Evolutionary conservation across 2,113 vertebrate species (phyloP).

Genomic region (Spizaetus ornatus): DNA sequence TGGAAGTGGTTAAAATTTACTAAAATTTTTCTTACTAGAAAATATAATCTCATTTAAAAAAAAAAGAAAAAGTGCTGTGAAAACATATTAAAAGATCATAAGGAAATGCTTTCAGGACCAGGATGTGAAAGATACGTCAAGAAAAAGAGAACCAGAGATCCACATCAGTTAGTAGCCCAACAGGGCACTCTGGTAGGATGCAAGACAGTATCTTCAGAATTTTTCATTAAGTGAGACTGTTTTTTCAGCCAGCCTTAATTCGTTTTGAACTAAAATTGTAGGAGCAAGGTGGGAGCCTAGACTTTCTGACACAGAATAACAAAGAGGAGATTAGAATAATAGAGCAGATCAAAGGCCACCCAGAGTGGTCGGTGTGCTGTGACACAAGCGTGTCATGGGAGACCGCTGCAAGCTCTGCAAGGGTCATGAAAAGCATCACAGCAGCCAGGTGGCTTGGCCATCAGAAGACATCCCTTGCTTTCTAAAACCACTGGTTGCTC

Average conservation of each 20-base stretch:
- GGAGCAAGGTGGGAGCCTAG: background rate
- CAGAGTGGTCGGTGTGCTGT: background rate
- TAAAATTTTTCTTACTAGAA: background rate
- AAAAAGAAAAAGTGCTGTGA: background rate
- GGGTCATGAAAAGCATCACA: background rate
- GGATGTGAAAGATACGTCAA: background rate
- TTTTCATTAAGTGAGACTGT: background rate
- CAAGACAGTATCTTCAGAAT: background rate
- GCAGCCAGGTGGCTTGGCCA: background rate
- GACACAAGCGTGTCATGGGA: background rate
- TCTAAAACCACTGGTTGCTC: background rate
- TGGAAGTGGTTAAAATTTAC: background rate
- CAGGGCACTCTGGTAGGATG: background rate
- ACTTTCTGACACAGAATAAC: background rate
- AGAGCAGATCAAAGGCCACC: background rate
- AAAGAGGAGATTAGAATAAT: background rate
- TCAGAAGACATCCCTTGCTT: background rate
- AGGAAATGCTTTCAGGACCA: background rate
- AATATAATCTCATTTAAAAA: background rate
- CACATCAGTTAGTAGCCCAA: background rate
- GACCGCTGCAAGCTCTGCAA: background rate
- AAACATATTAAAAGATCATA: background rate
- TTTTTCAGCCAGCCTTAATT: background rate
- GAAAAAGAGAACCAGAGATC: background rate
- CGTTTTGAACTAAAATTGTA: background rate